A percentile compares a stretch with the other conserved stretches of the same genome.
Conservation (phyloP, 2,888 invertebrate genomes). For the Drosophila neonasuta region DNA sequence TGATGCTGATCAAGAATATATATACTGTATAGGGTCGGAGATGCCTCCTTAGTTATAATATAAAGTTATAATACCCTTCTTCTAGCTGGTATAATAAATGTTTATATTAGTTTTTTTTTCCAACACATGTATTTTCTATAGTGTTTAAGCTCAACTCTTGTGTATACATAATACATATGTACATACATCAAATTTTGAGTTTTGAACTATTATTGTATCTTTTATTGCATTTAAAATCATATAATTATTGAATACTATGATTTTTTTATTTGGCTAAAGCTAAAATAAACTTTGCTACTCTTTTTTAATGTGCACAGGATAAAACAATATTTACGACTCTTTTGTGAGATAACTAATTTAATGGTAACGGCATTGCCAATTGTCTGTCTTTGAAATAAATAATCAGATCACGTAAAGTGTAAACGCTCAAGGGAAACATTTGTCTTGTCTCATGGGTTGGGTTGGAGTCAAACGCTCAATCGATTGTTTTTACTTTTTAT, state of each 20-base stretch:
- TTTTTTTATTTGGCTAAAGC: too few species aligned
- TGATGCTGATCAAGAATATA: constrained; percentile 5
- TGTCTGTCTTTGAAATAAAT: constrained; percentile 20
- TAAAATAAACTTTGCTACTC: too few species aligned
- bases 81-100: not conserved
- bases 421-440: constrained; percentile 56
- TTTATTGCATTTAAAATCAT: too few species aligned
- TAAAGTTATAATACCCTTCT: not conserved
- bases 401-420: constrained; percentile 51
- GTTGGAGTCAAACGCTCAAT: not conserved
- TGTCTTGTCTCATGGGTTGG: constrained; percentile 31
- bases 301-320: not conserved
- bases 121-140: too few species aligned
- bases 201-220: too few species aligned
- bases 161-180: too few species aligned
- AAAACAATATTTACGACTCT: not conserved
- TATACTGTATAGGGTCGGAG: not conserved
- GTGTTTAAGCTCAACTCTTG: too few species aligned
- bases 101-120: too few species aligned
- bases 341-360: not conserved
- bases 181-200: too few species aligned
- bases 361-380: constrained; percentile 11
- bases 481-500: not conserved
- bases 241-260: too few species aligned
- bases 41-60: constrained; percentile 1